Evolutionary conservation across 2,888 invertebrate species (phyloP).

Genomic region (Heteromyza rotundicornis): DNA sequence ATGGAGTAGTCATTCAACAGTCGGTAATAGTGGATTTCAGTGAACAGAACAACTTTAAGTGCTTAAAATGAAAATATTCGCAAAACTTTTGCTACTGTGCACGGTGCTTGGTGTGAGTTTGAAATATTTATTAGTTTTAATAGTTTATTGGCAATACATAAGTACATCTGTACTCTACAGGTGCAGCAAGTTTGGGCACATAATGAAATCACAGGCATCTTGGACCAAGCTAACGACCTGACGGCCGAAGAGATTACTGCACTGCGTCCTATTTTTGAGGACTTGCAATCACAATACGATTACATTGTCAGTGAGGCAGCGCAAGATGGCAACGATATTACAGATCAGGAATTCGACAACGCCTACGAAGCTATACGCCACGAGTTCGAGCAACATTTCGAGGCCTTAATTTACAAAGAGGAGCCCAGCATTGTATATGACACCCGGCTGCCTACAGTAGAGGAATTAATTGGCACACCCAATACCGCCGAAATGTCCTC

Average conservation of each 20-base stretch:
- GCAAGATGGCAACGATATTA: constrained; percentile 32
- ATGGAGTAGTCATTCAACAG: too few relatives aligned
- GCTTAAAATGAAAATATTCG: constrained; percentile 6
- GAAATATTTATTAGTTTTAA: too few relatives aligned
- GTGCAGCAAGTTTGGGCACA: background rate
- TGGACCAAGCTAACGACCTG: constrained; percentile 34
- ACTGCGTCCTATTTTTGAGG: constrained; percentile 42
- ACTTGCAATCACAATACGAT: constrained; percentile 46
- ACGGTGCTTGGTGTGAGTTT: constrained; percentile 1
- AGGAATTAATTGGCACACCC: constrained; percentile 37
- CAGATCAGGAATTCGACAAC: constrained; percentile 24
- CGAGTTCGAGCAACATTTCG: constrained; percentile 19
- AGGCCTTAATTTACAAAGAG: constrained; percentile 13
- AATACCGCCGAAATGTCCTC: constrained; percentile 23
- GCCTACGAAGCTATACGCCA: constrained; percentile 31
- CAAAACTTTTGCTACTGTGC: background rate
- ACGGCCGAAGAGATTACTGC: constrained; percentile 37
- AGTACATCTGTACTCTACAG: constrained; percentile 29
- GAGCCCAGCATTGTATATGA: constrained; percentile 39
- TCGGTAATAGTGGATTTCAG: too few relatives aligned
- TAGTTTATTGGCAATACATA: too few relatives aligned
- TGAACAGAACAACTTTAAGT: too few relatives aligned
- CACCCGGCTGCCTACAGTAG: constrained; percentile 40
- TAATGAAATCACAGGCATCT: constrained; percentile 28
- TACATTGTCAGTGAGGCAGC: constrained; percentile 34